Conservation (phyloP, 2,888 invertebrate species). For the Agonopterix subpropinquella region DNA sequence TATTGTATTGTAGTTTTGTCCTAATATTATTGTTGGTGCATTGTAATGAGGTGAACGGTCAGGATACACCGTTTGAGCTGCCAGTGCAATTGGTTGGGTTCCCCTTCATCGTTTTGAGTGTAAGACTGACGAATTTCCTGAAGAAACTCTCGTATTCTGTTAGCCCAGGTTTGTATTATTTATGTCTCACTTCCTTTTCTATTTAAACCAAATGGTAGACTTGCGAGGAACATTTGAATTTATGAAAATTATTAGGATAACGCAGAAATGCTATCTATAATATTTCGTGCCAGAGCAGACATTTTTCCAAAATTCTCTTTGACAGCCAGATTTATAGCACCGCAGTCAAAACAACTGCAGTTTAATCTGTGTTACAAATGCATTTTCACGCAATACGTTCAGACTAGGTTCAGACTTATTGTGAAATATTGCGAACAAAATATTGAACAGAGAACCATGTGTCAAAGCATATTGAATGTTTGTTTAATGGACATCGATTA, state of each 20-base stretch:
- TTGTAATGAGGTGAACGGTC: slow-evolving; percentile 17
- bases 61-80: slow-evolving; percentile 80
- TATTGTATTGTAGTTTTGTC: slow-evolving; percentile 7
- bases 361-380: not conserved
- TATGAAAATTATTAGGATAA: too few species aligned
- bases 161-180: slow-evolving; percentile 80
- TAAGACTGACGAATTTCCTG: slow-evolving; percentile 86
- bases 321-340: not conserved
- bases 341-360: not conserved
- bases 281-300: too few species aligned
- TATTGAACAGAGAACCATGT: too few species aligned
- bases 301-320: not conserved
- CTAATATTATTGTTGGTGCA: slow-evolving; percentile 17
- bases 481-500: too few species aligned
- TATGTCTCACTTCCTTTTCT: not conserved
- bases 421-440: too few species aligned
- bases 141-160: slow-evolving; percentile 89
- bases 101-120: slow-evolving; percentile 87
- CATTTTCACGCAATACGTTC: not conserved
- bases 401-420: too few species aligned
- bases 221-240: too few species aligned
- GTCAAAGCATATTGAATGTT: too few species aligned
- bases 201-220: not conserved
- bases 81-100: slow-evolving; percentile 91
- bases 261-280: too few species aligned